Evolutionary conservation across 2,888 invertebrate genomes (phyloP), one percentile per base, ranked within the genome.

Genomic region (Rhaphigaster nebulosa): DNA sequence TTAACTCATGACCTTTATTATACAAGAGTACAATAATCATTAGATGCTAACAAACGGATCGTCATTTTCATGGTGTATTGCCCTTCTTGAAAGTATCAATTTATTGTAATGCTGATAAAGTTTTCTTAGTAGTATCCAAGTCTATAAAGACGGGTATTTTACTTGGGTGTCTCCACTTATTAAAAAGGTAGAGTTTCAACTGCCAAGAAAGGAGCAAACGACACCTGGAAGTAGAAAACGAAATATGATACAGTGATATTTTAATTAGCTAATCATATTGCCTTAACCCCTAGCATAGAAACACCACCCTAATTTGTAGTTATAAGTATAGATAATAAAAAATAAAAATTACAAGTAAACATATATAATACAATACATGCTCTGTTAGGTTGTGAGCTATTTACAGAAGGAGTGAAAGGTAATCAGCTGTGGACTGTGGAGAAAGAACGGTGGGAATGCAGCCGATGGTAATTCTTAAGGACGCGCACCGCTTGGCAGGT

Each of bases 401-500:
- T 84, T 84, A 84, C 45, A 26, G 45, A n/a, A 45, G 84, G 45
- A 84, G 20, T 38, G 38, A 76, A 38, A 26, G 84, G 84, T 84
- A 84, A 84, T 84, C 84, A 50, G 23, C 10, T 84, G 84, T 84
- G 84, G 84, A 84, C 84, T 45, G 84, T 45, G 84, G n/a, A 84
- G n/a, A 45, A 84, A 45, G 84, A 26, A 84, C n/a, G 84, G 84
- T 84, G 84, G 45, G 84, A 84, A 84, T 45, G 84, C 13, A 50
- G 41, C 45, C 84, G 41, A 50, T n/a, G n/a, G 45, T 84, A 84
- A 84, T 84, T 84, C 45, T 45, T 50, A 5, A 50, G 41, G 45
- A 84, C 84, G 84, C 70, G 70, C 70, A 76, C 45, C 84, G 45
- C 45, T 84, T 84, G 41, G 45, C 84, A 84, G 41, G 84, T 45